Evolutionary conservation across 2,797 vertebrate genomes (phyloP).

Genomic region (Acipenser ruthenus): DNA sequence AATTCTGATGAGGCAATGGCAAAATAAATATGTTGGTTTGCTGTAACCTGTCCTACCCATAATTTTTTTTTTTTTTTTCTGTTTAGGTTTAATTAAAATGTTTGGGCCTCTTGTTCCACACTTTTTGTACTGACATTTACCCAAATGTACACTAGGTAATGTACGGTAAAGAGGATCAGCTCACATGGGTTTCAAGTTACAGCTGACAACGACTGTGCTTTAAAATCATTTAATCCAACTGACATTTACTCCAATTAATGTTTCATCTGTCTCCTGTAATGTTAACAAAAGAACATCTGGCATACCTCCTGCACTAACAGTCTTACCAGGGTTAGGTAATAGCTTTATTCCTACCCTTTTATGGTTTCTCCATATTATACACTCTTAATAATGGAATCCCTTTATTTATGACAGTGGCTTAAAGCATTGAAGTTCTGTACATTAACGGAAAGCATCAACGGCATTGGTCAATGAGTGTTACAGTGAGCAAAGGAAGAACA

Average conservation of each 20-base stretch:
- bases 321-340: not conserved
- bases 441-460: no score
- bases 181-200: conserved; percentile 1
- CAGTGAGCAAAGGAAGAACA: no score
- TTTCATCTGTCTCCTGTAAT: conserved; percentile 11
- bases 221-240: not conserved
- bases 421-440: no score
- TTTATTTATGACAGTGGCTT: no score
- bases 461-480: no score
- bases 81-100: no score
- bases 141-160: not conserved
- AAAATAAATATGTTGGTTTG: no score
- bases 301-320: not conserved
- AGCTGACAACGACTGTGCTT: not conserved
- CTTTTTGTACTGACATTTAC: not conserved
- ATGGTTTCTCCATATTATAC: not conserved
- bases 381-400: conserved; percentile 4
- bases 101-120: not conserved
- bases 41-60: no score
- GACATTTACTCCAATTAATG: conserved; percentile 4
- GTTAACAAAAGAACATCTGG: conserved; percentile 4
- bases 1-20: no score
- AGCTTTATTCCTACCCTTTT: conserved; percentile 4
- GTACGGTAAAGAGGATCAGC: not conserved
- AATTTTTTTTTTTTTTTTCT: no score